Conservation (phyloP, 2,797 vertebrate genomes). For the Anniella stebbinsi region DNA sequence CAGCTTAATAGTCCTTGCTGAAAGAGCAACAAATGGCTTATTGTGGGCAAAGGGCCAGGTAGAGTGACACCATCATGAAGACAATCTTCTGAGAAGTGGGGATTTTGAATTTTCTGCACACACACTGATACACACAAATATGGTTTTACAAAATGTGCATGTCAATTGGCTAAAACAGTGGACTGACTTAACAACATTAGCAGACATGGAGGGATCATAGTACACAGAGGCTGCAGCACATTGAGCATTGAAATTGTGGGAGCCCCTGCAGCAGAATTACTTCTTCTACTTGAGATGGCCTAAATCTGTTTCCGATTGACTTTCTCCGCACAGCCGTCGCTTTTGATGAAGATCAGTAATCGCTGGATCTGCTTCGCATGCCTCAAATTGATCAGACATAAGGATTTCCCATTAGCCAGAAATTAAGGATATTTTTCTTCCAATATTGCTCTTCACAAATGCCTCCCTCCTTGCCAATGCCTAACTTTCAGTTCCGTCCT, state of each 20-base stretch:
- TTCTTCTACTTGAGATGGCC: constrained; percentile 43
- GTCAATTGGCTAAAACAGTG: fast-evolving
- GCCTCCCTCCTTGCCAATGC: constrained; percentile 40
- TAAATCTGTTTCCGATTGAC: constrained; percentile 68
- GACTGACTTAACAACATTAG: not conserved
- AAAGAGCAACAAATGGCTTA: not conserved
- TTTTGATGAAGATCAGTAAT: constrained; percentile 72
- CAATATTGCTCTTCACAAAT: constrained; percentile 67
- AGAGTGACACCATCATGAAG: not conserved
- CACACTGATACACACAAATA: not conserved
- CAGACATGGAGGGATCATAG: not conserved
- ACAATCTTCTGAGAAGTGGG: not conserved
- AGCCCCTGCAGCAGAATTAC: constrained; percentile 46
- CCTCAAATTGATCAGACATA: constrained; percentile 71
- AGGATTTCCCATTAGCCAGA: constrained; percentile 78
- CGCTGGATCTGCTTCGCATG: constrained; percentile 66
- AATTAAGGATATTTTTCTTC: constrained; percentile 78
- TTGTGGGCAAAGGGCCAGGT: not conserved
- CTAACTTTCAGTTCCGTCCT: constrained; percentile 31
- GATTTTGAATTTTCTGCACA: not conserved
- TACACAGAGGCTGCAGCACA: constrained; percentile 19
- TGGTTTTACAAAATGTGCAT: not conserved
- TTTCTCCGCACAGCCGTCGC: constrained; percentile 63
- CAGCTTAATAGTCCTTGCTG: too few species aligned
- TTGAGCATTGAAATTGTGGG: constrained; percentile 29